These are phyloP conservation scores for Tholera decimalis DNA, from an alignment of 2,888 invertebrate species.

Conservation along the genomic window DNA sequence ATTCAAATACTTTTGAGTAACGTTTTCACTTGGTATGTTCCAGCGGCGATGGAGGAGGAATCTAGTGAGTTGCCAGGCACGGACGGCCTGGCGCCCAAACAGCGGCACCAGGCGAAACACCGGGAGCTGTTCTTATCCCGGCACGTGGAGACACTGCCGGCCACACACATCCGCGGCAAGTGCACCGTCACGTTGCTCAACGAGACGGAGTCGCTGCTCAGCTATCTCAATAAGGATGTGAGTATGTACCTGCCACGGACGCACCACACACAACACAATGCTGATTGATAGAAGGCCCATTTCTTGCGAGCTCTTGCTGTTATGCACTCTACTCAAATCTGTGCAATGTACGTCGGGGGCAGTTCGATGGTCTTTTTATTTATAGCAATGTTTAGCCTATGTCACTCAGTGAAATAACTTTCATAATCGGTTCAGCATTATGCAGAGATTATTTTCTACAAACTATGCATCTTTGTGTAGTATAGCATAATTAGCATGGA, in stretches of 20 bases:
- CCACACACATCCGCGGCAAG: conserved; percentile 99
- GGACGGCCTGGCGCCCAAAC: conserved; percentile 95
- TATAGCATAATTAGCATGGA: background rate
- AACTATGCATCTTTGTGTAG: no score
- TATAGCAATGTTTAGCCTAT: no score
- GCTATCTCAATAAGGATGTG: conserved; percentile 99
- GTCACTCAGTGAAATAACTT: no score
- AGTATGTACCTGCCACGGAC: conserved; percentile 89
- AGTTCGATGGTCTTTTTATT: background rate
- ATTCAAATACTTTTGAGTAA: conserved; percentile 22
- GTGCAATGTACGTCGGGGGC: background rate
- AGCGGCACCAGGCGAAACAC: conserved; percentile 99
- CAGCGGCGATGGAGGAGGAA: conserved; percentile 94
- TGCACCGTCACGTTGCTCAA: conserved; percentile 99
- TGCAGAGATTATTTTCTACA: no score
- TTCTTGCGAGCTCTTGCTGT: background rate
- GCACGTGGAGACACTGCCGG: conserved; percentile 99
- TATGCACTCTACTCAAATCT: background rate
- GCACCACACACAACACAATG: conserved; percentile 32
- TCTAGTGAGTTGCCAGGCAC: conserved; percentile 91
- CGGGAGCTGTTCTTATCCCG: conserved; percentile 99
- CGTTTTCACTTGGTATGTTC: conserved; percentile 62
- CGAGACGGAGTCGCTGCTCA: conserved; percentile 99
- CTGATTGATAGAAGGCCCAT: conserved; percentile 30
- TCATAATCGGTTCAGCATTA: no score